Percentiles rank a stretch among this genome's conserved stretches.
phyloP scores from a whole-genome alignment of 1,140 invertebrate species.

The Nylanderia fulva region DNA sequence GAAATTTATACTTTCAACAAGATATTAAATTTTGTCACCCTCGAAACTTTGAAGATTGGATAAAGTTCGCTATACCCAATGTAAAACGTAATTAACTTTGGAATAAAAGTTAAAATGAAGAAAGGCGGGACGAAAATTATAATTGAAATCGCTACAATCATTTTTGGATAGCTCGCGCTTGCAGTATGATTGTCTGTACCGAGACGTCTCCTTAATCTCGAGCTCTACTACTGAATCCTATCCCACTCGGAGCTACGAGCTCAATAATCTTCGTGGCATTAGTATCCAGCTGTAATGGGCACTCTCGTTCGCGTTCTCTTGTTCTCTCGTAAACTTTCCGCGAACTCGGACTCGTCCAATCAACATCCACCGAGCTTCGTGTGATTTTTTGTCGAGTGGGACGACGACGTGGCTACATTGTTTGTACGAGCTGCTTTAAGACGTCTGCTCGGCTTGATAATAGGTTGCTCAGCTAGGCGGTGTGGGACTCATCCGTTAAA shows the following conservation, averaged over 20 bases:
- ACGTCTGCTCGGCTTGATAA: constrained; percentile 58
- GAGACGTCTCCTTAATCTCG: constrained; percentile 42
- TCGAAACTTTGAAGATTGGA: constrained; percentile 35
- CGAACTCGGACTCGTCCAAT: constrained; percentile 51
- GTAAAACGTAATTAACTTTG: constrained; percentile 32
- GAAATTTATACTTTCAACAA: constrained; percentile 26
- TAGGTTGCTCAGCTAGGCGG: constrained; percentile 73
- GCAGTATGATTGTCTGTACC: not conserved
- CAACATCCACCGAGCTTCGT: not conserved
- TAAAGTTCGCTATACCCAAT: not conserved
- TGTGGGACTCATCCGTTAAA: constrained; percentile 79
- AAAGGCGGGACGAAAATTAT: constrained; percentile 22
- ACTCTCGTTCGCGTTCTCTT: constrained; percentile 18
- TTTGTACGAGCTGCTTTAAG: constrained; percentile 52
- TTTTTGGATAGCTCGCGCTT: constrained; percentile 11
- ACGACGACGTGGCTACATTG: constrained; percentile 56
- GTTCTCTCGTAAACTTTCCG: constrained; percentile 50
- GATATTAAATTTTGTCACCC: constrained; percentile 32
- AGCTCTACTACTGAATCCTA: constrained; percentile 27
- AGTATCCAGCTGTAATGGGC: constrained; percentile 37
- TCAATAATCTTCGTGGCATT: constrained; percentile 50
- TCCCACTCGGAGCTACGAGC: constrained; percentile 43
- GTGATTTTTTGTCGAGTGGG: constrained; percentile 46
- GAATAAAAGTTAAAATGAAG: constrained; percentile 36
- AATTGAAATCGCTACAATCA: constrained; percentile 7